These are phyloP conservation scores for Aramus guarauna DNA, from an alignment of 2,113 vertebrate species.

Conservation along the genomic window DNA sequence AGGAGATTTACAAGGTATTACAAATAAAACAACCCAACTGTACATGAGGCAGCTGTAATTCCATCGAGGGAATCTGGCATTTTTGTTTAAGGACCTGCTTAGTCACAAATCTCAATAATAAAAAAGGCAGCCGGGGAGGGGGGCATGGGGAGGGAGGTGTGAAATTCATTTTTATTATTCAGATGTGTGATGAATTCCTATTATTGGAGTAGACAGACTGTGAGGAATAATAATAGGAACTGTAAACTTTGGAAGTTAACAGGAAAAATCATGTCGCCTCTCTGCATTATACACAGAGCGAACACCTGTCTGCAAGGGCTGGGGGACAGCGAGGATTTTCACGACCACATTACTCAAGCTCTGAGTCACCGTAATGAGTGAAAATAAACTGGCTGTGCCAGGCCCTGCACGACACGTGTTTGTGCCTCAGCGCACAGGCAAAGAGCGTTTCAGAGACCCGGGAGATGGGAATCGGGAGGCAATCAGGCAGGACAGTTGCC, in stretches of 20 bases:
- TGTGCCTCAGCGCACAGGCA: not conserved
- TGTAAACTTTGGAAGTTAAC: not conserved
- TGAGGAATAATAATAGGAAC: not conserved
- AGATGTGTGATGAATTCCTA: not conserved
- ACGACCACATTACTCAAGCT: not conserved
- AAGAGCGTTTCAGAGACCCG: not conserved
- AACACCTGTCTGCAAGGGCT: not conserved
- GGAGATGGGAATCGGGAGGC: not conserved
- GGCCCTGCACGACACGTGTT: not conserved
- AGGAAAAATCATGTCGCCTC: not conserved
- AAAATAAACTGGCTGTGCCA: not conserved
- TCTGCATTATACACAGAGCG: not conserved
- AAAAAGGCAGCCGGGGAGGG: not conserved
- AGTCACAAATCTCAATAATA: not conserved
- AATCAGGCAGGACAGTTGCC: fast-evolving
- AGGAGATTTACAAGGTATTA: not conserved
- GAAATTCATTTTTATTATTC: not conserved
- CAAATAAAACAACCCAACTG: not conserved
- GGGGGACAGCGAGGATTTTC: not conserved
- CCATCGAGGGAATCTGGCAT: not conserved
- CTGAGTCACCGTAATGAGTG: not conserved
- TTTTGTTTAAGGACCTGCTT: conserved; percentile 1
- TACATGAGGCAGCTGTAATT: not conserved
- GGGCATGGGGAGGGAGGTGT: not conserved
- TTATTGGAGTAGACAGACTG: not conserved